Evolutionary conservation across 2,113 vertebrate genomes (phyloP).

Genomic region (Nothocercus nigrocapillus): DNA sequence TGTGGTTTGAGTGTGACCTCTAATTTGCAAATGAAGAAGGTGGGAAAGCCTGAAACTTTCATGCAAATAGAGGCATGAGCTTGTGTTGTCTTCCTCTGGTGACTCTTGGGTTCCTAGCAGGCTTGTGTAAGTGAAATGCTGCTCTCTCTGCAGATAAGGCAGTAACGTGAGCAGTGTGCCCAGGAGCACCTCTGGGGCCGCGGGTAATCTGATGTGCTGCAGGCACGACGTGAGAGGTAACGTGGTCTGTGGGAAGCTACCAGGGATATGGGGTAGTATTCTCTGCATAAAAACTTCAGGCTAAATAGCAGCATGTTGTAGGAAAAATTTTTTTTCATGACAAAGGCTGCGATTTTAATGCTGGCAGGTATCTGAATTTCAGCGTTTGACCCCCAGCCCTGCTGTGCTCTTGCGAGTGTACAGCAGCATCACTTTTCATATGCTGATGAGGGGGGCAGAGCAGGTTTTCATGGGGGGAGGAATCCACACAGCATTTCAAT

Average conservation of each 20-base stretch:
- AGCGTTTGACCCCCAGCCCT: background rate
- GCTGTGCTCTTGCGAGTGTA: background rate
- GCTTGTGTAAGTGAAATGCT: background rate
- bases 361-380: background rate
- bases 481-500: background rate
- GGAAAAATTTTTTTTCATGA: background rate
- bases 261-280: accelerated
- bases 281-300: background rate
- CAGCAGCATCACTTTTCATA: background rate
- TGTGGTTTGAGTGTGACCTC: background rate
- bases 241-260: background rate
- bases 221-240: accelerated
- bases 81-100: background rate
- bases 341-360: background rate
- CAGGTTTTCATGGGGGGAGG: background rate
- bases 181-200: too few relatives aligned
- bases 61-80: accelerated
- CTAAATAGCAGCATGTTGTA: background rate
- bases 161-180: background rate
- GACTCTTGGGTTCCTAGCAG: accelerated
- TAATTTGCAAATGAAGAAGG: background rate
- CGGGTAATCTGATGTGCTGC: accelerated
- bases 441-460: background rate
- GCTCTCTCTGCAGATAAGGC: background rate
- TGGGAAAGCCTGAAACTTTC: accelerated